A percentile compares a stretch with the other conserved stretches of the same genome.
These are phyloP conservation scores for Myopa testacea DNA, from an alignment of 2,888 invertebrate species.

Conservation along the genomic window DNA sequence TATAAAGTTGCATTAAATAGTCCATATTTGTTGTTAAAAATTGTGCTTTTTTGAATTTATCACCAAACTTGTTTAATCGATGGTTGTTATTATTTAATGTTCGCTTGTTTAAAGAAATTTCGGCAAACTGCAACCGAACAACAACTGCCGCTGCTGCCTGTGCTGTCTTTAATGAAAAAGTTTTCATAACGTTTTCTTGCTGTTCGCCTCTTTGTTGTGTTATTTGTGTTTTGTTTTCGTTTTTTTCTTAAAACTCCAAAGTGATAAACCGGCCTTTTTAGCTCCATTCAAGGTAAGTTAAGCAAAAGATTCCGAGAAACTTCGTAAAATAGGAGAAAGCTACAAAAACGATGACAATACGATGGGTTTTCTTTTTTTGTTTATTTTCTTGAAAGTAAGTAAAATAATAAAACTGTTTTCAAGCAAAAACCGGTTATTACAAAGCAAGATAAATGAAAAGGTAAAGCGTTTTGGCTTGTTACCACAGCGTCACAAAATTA, in stretches of 20 bases:
- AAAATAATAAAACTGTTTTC: no score
- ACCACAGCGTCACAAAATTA: no score
- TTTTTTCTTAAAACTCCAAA: conserved; percentile 11
- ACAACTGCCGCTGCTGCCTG: conserved; percentile 16
- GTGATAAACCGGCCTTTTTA: conserved; percentile 25
- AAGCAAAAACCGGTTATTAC: no score
- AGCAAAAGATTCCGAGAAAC: no score
- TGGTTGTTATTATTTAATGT: background rate
- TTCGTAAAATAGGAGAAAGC: no score
- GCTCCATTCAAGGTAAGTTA: background rate
- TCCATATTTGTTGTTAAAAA: conserved; percentile 52
- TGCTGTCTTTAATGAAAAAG: background rate
- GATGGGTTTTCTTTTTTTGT: no score
- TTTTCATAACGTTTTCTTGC: background rate
- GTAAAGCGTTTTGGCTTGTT: no score
- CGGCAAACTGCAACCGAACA: background rate
- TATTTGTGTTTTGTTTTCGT: background rate
- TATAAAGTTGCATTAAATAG: conserved; percentile 50
- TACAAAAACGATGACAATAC: no score
- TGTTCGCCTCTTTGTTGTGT: conserved; percentile 12
- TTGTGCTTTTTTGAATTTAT: background rate
- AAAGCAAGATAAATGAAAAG: no score
- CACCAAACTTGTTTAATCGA: conserved; percentile 11
- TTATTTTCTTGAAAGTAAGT: no score
- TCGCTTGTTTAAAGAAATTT: background rate